Conservation (phyloP, 2,797 vertebrate genomes). For the Petrocephalus schoutedeni region DNA sequence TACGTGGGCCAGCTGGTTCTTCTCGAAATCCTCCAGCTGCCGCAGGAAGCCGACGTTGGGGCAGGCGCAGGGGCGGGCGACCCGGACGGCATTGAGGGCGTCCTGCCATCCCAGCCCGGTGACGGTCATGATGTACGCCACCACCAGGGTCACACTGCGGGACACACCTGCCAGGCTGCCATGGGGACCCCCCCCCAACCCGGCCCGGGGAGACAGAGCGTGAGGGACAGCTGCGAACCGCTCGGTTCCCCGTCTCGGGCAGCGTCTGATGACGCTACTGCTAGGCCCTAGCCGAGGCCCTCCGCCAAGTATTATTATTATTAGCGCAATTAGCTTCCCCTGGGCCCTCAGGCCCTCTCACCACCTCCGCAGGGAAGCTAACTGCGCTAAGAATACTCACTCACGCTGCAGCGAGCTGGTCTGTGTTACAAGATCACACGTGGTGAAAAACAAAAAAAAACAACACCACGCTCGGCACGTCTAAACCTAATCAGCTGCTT, state of each 20-base stretch:
- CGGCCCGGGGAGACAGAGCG: background rate
- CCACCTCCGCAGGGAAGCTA: background rate
- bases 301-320: too few species aligned
- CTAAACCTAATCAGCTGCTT: background rate
- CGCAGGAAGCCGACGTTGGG: conserved; percentile 89
- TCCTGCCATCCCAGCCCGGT: conserved; percentile 90
- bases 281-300: background rate
- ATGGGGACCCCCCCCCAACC: background rate
- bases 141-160: conserved; percentile 87
- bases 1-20: conserved; percentile 73
- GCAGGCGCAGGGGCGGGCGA: conserved; percentile 79
- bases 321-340: too few species aligned
- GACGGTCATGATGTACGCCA: conserved; percentile 92
- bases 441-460: background rate
- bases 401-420: conserved; percentile 25
- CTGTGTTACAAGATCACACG: conserved; percentile 39
- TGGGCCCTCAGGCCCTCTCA: too few species aligned
- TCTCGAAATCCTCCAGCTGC: conserved; percentile 87
- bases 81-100: conserved; percentile 72
- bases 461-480: conserved; percentile 23
- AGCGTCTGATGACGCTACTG: background rate
- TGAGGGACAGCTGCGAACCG: background rate
- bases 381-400: background rate
- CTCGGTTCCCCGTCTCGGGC: background rate
- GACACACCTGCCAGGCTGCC: conserved; percentile 89